Conservation (phyloP, 2,797 vertebrate species). For the Bovichtus diacanthus region DNA sequence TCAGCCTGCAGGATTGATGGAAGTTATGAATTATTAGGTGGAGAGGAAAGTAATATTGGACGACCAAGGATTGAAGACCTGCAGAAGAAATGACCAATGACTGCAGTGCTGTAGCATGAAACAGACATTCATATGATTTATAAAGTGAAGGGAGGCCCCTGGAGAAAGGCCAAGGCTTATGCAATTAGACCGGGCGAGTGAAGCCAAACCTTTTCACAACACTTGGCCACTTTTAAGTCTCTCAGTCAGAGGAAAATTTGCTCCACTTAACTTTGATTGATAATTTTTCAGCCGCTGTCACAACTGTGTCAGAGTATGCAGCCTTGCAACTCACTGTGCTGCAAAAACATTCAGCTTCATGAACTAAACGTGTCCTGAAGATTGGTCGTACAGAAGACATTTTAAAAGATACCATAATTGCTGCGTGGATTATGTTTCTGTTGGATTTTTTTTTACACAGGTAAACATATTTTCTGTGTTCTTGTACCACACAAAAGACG, state of each 20-base stretch:
- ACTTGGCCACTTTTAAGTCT: conserved; percentile 57
- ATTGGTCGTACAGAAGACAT: too few species aligned
- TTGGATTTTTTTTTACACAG: background rate
- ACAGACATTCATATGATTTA: conserved; percentile 76
- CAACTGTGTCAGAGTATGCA: conserved; percentile 43
- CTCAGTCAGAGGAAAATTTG: conserved; percentile 62
- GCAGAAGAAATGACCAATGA: conserved; percentile 75
- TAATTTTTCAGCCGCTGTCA: conserved; percentile 69
- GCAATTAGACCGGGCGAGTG: conserved; percentile 68
- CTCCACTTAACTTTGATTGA: conserved; percentile 59
- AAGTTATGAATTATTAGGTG: conserved; percentile 79
- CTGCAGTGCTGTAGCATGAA: conserved; percentile 66
- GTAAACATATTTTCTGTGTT: background rate
- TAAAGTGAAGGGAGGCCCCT: conserved; percentile 62
- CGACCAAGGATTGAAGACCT: conserved; percentile 64
- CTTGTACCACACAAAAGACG: background rate
- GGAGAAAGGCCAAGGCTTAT: conserved; percentile 74
- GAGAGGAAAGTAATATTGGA: conserved; percentile 70
- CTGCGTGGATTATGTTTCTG: background rate
- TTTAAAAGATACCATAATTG: too few species aligned
- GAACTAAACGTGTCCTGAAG: background rate
- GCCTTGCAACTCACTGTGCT: conserved; percentile 26
- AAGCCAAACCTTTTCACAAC: conserved; percentile 63
- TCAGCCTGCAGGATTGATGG: conserved; percentile 70
- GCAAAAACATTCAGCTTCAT: conserved; percentile 39